Percentiles rank a stretch among this genome's conserved stretches.
phyloP scores from a whole-genome alignment of 1,140 invertebrate species.

The Euwallacea similis region DNA sequence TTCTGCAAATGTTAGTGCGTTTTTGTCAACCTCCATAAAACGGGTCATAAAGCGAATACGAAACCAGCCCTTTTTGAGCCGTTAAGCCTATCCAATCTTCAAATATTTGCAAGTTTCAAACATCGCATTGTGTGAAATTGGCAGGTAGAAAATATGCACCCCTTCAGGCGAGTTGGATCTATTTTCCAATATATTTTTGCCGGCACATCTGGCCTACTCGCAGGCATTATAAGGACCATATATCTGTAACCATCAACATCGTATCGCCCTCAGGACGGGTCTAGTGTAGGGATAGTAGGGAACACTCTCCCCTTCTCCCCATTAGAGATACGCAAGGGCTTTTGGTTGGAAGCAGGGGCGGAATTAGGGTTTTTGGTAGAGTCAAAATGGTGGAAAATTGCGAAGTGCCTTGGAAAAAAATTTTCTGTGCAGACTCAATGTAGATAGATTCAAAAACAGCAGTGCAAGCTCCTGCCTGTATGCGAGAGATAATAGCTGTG shows the following conservation, averaged over 20 bases:
- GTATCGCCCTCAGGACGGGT: background rate
- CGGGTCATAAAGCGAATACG: no score
- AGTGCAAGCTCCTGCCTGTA: no score
- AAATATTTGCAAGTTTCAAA: no score
- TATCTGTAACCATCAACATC: conserved; percentile 5
- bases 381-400: background rate
- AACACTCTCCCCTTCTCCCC: conserved; percentile 4
- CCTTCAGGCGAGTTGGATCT: background rate
- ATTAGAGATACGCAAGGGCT: background rate
- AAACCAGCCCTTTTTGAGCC: no score
- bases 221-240: conserved; percentile 1
- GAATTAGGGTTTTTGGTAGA: background rate
- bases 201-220: background rate
- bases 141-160: conserved; percentile 6
- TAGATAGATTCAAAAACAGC: no score
- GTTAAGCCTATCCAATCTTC: no score
- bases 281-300: background rate
- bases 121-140: background rate
- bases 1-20: no score
- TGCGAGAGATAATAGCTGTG: no score
- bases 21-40: no score
- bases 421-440: no score
- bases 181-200: conserved; percentile 4
- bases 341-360: background rate
- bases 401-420: no score